Evolutionary conservation across 2,797 vertebrate genomes (phyloP).

Genomic region (Gobionotothen gibberifrons): DNA sequence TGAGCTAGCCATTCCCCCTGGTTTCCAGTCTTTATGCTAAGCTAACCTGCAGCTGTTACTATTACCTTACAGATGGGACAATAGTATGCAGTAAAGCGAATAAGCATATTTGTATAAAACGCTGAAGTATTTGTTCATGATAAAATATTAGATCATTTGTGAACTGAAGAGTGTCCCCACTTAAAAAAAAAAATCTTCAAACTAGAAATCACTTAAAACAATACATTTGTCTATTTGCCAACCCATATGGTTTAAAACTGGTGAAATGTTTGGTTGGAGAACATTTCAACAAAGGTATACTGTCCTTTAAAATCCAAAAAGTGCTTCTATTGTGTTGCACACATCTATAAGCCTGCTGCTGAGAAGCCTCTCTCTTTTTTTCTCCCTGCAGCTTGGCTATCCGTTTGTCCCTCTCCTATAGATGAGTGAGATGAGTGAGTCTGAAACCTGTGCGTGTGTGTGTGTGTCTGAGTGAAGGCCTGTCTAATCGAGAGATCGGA

Average conservation of each 20-base stretch:
- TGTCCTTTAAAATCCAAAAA: background rate
- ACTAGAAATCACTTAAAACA: background rate
- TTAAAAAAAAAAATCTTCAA: background rate
- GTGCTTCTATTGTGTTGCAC: background rate
- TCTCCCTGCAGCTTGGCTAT: constrained; percentile 44
- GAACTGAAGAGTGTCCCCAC: background rate
- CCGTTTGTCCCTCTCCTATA: constrained; percentile 37
- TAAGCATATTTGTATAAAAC: background rate
- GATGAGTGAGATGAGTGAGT: constrained; percentile 48
- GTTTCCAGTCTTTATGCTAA: constrained; percentile 8
- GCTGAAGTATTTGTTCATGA: background rate
- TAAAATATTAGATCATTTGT: background rate
- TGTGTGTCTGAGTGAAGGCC: constrained; percentile 4
- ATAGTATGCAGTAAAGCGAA: background rate
- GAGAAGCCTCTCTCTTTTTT: background rate
- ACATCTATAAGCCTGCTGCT: constrained; percentile 10
- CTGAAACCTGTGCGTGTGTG: constrained; percentile 28
- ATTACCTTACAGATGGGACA: background rate
- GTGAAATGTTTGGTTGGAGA: background rate
- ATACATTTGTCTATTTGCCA: background rate
- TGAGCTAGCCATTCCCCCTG: background rate
- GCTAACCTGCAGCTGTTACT: background rate
- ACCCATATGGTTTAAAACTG: background rate
- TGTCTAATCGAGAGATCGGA: constrained; percentile 32
- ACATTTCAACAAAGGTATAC: background rate